Base-by-base conservation (phyloP, 2,797 vertebrate species). In the Pangasius mekongensis region DNA sequence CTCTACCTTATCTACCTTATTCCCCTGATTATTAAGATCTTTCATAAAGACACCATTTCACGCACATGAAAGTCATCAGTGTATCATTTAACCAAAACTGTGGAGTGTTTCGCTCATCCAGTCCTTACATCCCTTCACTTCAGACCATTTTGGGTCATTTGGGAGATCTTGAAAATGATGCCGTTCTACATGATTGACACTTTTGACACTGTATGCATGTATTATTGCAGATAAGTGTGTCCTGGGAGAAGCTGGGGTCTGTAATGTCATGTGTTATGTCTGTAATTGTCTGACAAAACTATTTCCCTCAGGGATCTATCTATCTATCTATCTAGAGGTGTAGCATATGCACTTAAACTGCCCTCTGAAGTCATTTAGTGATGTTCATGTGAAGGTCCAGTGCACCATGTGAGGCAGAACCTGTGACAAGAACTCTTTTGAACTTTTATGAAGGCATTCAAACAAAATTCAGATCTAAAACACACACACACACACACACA, bases 401-500 rank as follows among this genome's bases (percentile, higher is more conserved):
- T 18, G 13, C 64, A 6, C n/a, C 64, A 30, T 24, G 69, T 73
- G 39, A 74, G 22, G 22, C 22, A 49, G 71, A 78, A 18, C 81
- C 16, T 43, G 22, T 47, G 60, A 60, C 30, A 81, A 60, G 33
- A 18, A 33, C 5, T 8, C 49, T 39, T 69, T 52, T 69, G 16
- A 71, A 73, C 49, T 71, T 84, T 69, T 84, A 36, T 73, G 7
- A 56, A 52, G 10, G 10, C 8, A 27, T 33, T 49, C 14, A 49
- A 49, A 9, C 49, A 54, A 33, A 43, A 54, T 78, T 56, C 20
- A 33, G 49, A 82, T 62, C 22, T 27, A 81, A 56, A 69, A 60
- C 83, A 49, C 84, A 76, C 52, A 78, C 47, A 60, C 83, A 49
- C 84, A 76, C 52, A 78, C 47, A 78, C 69, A 60, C 84, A 49